Percentiles rank a stretch among this genome's conserved stretches.
Conservation (phyloP, 2,797 vertebrate species). For the Phataginus tetradactyla region DNA sequence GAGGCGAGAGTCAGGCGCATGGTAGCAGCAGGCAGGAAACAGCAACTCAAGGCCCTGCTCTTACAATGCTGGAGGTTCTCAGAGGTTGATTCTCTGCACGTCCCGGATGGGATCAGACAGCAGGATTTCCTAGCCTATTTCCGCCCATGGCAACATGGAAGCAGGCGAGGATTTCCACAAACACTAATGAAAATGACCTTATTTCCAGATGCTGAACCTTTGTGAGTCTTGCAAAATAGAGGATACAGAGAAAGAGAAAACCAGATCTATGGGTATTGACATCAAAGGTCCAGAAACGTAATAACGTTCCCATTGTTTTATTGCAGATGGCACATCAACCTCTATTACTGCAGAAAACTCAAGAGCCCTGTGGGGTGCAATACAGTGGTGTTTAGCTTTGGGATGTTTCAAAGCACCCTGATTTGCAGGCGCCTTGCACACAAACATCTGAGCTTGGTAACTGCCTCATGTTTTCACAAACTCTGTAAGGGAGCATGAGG, state of each 20-base stretch:
- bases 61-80: no score
- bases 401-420: conserved; percentile 77
- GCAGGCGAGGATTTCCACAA: rapidly evolving
- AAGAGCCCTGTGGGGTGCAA: conserved; percentile 83
- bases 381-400: conserved; percentile 79
- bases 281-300: conserved; percentile 79
- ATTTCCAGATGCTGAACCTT: neutral
- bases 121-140: neutral
- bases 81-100: rapidly evolving
- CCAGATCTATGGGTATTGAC: conserved; percentile 70
- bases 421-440: conserved; percentile 72
- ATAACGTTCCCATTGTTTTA: conserved; percentile 82
- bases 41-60: no score
- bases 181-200: neutral
- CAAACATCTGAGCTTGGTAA: conserved; percentile 70
- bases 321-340: conserved; percentile 82
- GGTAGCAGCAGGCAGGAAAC: no score
- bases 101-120: rapidly evolving
- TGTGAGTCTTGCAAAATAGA: neutral
- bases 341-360: conserved; percentile 85
- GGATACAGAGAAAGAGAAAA: conserved; percentile 57
- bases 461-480: conserved; percentile 57
- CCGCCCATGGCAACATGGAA: rapidly evolving
- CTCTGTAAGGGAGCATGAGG: conserved; percentile 37
- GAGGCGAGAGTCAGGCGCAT: no score